Evolutionary conservation across 2,797 vertebrate genomes (phyloP).

Genomic region (Sebastes matsubarae): DNA sequence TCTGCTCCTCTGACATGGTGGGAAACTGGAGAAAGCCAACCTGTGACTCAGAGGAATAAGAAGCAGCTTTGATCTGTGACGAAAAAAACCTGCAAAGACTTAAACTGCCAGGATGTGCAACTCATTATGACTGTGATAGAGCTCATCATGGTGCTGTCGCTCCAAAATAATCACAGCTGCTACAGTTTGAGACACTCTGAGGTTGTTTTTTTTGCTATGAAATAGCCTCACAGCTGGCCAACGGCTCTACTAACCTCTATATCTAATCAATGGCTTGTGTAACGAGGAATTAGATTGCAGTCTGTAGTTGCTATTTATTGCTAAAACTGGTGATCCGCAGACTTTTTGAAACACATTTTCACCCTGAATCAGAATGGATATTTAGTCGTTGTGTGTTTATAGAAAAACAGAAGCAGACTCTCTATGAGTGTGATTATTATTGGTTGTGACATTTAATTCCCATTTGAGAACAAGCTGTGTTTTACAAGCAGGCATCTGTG

Average conservation of each 20-base stretch:
- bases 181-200: neutral
- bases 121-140: constrained; percentile 50
- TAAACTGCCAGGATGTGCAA: constrained; percentile 13
- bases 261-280: neutral
- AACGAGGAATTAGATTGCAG: neutral
- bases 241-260: neutral
- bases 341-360: neutral
- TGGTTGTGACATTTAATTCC: constrained; percentile 58
- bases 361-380: neutral
- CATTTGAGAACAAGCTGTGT: constrained; percentile 28
- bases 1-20: constrained; percentile 4
- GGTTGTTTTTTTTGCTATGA: neutral
- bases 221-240: constrained; percentile 17
- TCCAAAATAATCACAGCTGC: constrained; percentile 38
- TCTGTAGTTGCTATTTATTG: constrained; percentile 2
- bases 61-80: constrained; percentile 47
- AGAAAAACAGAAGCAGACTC: constrained; percentile 1
- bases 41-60: constrained; percentile 40
- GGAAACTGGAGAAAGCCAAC: constrained; percentile 10
- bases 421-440: constrained; percentile 39
- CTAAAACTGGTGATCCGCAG: constrained; percentile 5
- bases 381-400: neutral
- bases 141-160: constrained; percentile 19
- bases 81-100: constrained; percentile 11
- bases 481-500: constrained; percentile 23